Percentiles rank a stretch among this genome's conserved stretches.
Evolutionary conservation across 1,140 invertebrate genomes (phyloP).

Genomic region (Drosophila chauvacae): DNA sequence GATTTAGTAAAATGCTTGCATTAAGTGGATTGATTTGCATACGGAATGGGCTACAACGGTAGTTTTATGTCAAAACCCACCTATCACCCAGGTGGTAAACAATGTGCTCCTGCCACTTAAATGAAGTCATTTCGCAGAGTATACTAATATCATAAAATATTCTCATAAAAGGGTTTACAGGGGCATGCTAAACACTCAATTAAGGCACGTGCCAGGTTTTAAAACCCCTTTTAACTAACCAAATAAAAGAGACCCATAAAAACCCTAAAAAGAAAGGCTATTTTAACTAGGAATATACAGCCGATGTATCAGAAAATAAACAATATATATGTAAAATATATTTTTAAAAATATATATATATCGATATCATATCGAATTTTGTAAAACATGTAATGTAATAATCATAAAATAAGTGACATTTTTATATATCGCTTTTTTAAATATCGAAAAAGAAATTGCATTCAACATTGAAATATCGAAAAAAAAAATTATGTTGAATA

Average conservation of each 20-base stretch:
- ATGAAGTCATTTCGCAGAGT: neutral
- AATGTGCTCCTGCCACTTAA: constrained; percentile 5
- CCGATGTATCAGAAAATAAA: too few species aligned
- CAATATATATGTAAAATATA: too few species aligned
- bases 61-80: neutral
- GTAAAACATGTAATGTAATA: too few species aligned
- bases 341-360: too few species aligned
- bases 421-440: neutral
- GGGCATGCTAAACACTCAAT: neutral
- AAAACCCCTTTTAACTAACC: neutral
- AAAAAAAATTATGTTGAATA: neutral
- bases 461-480: neutral
- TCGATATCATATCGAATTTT: too few species aligned
- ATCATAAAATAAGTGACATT: neutral
- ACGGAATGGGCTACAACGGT: neutral
- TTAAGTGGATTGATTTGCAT: constrained; percentile 15
- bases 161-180: neutral
- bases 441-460: neutral
- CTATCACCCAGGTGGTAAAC: neutral
- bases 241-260: neutral
- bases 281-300: neutral
- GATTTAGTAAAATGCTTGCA: constrained; percentile 18
- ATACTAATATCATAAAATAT: neutral
- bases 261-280: neutral
- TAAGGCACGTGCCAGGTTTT: neutral